phyloP scores from a whole-genome alignment of 2,888 invertebrate species.

The Chloromyia formosa region DNA sequence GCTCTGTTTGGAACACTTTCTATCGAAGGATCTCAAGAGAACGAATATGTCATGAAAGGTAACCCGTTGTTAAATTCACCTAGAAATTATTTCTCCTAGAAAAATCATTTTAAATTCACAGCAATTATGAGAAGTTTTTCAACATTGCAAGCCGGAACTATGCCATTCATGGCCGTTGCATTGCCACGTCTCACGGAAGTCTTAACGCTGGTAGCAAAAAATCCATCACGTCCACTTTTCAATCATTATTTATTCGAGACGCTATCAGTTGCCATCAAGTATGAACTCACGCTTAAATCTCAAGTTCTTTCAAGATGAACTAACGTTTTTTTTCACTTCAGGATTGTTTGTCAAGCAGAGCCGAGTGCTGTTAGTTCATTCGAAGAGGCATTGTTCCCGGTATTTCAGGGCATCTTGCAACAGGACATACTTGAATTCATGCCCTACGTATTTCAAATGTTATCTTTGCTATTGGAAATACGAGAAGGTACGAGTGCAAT shows the following conservation, averaged over 20 bases:
- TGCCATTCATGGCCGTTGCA: slow-evolving; percentile 82
- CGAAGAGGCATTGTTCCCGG: slow-evolving; percentile 92
- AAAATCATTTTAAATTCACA: slow-evolving; percentile 45
- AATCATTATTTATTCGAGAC: slow-evolving; percentile 99
- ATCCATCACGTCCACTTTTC: slow-evolving; percentile 96
- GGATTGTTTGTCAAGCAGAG: slow-evolving; percentile 86
- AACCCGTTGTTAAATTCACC: too few relatives aligned
- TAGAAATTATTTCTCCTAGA: slow-evolving; percentile 55
- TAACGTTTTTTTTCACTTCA: slow-evolving; percentile 57
- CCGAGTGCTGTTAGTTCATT: slow-evolving; percentile 83
- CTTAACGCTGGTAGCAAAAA: slow-evolving; percentile 84
- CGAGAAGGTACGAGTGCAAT: slow-evolving; percentile 67
- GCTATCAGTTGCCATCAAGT: slow-evolving; percentile 87
- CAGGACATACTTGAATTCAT: slow-evolving; percentile 95
- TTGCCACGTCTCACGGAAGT: slow-evolving; percentile 87
- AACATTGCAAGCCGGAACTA: slow-evolving; percentile 79
- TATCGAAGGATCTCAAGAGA: slow-evolving; percentile 82
- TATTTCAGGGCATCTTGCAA: slow-evolving; percentile 93
- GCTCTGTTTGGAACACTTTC: slow-evolving; percentile 81
- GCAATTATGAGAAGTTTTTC: slow-evolving; percentile 91
- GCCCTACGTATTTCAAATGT: slow-evolving; percentile 98
- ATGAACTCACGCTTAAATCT: slow-evolving; percentile 58
- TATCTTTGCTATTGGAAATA: slow-evolving; percentile 88
- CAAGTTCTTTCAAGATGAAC: background rate
- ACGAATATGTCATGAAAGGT: slow-evolving; percentile 96